Percentiles rank a stretch among this genome's conserved stretches.
Conservation (phyloP, 2,797 vertebrate species). For the Ctenopoma kingsleyae region DNA sequence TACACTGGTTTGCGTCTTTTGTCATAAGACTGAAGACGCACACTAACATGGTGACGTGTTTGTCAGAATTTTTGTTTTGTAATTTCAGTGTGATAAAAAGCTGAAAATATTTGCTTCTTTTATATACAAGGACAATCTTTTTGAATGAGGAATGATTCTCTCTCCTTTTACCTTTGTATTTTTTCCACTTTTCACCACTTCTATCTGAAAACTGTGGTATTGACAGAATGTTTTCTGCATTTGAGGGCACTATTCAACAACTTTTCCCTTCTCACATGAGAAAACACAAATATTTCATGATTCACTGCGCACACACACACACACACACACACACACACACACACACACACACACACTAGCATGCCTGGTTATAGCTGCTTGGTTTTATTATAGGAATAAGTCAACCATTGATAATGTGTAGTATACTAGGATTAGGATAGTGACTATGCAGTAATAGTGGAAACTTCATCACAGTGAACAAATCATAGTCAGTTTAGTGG, state of each 20-base stretch:
- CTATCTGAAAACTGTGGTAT: neutral
- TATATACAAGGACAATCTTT: neutral
- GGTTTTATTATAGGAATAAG: constrained; percentile 55
- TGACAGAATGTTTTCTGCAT: neutral
- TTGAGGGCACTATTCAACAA: neutral
- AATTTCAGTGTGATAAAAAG: constrained; percentile 2
- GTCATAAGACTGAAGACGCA: neutral
- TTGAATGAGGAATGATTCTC: neutral
- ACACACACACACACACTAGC: neutral
- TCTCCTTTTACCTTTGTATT: neutral
- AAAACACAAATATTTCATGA: neutral
- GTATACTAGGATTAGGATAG: constrained; percentile 37
- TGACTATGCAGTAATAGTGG: constrained; percentile 12
- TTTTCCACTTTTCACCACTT: neutral
- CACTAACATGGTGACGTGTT: constrained; percentile 1
- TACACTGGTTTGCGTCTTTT: neutral
- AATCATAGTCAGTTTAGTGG: constrained; percentile 15
- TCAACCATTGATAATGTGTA: constrained; percentile 44
- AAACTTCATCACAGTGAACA: constrained; percentile 32
- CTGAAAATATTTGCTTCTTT: constrained; percentile 4
- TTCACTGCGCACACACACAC: neutral
- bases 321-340: neutral
- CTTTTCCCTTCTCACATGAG: neutral
- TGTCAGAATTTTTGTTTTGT: neutral
- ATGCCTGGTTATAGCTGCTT: constrained; percentile 7